Evolutionary conservation across 92 coral and sea anemone genomes (phyloP), one percentile per base, ranked within the genome.

Genomic region (Palythoa caribaeorum): DNA sequence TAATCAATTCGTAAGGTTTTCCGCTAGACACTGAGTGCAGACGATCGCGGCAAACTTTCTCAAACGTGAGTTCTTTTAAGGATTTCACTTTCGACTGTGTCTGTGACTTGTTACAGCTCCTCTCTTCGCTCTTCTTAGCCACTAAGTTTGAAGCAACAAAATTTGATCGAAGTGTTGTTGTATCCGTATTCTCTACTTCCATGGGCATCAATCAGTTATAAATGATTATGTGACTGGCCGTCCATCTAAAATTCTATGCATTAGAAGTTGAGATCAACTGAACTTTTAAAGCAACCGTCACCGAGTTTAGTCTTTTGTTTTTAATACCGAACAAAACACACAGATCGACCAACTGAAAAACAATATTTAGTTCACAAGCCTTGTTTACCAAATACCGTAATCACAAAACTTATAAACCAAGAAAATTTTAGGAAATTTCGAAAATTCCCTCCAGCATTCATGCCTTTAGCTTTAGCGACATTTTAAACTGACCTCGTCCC

Each of bases 111-210:
- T 6, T 47, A 19, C 52, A 15, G 16, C 6, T 6, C 5, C 63
- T 51, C 5, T 81, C 47, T 35, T 14, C 14, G 47, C 9, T 77
- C 38, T 53, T 38, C 63, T 60, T 28, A 55, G 40, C 14, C 85
- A 17, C 52, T 0, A n/a, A 62, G 73, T 36, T 40, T 19, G 73
- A 63, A 39, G 72, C 54, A 79, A 52, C 68, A 54, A 77, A 35
- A 13, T 79, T 36, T 79, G 84, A 59, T 59, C 59, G 10, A 44
- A 35, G 35, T 17, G 28, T 12, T 12, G 19, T 47, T 15, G n/a
- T 68, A 37, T 60, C 60, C 36, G 54, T 12, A 79, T 66, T 48
- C 57, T 53, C 68, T 20, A 54, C 40, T 77, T 77, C 83, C 83
- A 77, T 77, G 3, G 47, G 53, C 68, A 20, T 11, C 14, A 11